These are phyloP conservation scores for Rhegmatorhina hoffmannsi DNA, from an alignment of 2,113 vertebrate species.

Conservation along the genomic window DNA sequence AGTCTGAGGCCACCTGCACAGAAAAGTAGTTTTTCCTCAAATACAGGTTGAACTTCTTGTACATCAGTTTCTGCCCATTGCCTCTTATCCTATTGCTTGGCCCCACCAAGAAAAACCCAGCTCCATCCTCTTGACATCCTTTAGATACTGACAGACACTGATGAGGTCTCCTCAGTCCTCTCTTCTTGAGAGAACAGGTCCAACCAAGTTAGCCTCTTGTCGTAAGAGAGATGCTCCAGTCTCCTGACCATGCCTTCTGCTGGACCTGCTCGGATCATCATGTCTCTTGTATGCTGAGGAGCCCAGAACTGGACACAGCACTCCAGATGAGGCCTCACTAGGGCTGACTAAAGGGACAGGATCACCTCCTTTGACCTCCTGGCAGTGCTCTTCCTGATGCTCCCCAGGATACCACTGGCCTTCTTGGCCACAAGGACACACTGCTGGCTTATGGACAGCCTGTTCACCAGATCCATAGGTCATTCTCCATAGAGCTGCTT, in stretches of 20 bases:
- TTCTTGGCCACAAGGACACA: neutral
- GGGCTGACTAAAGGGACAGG: neutral
- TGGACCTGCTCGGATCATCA: neutral
- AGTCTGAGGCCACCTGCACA: neutral
- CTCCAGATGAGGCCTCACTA: neutral
- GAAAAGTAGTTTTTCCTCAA: neutral
- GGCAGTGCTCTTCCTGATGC: neutral
- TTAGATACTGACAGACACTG: neutral
- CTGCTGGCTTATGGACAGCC: neutral
- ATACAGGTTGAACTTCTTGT: neutral
- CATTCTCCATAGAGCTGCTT: neutral
- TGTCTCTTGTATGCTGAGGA: neutral
- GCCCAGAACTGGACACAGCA: neutral
- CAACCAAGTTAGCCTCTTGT: neutral
- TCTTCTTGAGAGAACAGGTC: neutral
- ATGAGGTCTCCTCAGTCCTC: neutral
- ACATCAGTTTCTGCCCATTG: neutral
- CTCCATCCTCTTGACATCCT: neutral
- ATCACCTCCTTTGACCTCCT: neutral
- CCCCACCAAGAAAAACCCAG: neutral
- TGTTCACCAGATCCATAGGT: neutral
- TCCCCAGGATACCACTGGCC: neutral
- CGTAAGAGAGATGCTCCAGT: neutral
- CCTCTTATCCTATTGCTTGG: neutral
- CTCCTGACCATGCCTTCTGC: neutral